Evolutionary conservation across 1,140 invertebrate genomes (phyloP), one percentile per base, ranked within the genome.

Genomic region (Coenobita brevimanus): DNA sequence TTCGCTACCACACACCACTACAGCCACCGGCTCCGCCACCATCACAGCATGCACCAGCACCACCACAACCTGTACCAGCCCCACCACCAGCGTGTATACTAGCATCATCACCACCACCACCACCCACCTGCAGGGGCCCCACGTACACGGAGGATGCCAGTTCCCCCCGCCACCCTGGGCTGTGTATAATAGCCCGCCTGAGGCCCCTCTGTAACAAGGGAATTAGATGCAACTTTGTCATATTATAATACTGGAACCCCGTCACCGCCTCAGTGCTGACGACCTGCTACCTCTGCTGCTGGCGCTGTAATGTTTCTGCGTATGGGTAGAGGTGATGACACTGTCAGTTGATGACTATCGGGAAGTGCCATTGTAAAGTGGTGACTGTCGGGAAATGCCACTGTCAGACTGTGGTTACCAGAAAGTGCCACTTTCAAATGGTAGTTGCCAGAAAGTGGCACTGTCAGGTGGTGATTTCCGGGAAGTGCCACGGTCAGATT

Each of bases 201-300:
- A 36, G 83, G 83, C 33, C 15, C 50, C 57, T 60, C 75, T 67
- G 78, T 86, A 86, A 86, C 83, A 86, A 86, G 83, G 83, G 83
- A 86, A 86, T 86, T 86, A 86, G 83, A 86, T 78, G 83, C 83
- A 86, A 86, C 73, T 86, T 86, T 86, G 83, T 86, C 75, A 36
- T 62, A 46, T n/a, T n/a, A n/a, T 76, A 86, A 78, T 86, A 86
- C 36, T 64, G 73, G 73, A 78, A 86, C 75, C 54, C 60, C 33
- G 73, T 17, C 30, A 57, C 75, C 50, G 38, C 41, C 43, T 73
- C 81, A 71, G 54, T 83, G 81, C 57, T 83, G 67, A 83, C 81
- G 81, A 83, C 43, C n/a, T 71, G 30, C 38, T 50, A 15, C 67
- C 80, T 50, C 76, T 46, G 76, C n/a, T 54, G 41, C 21, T 27